phyloP scores from a whole-genome alignment of 2,113 vertebrate species.

The Ameiurus melas region DNA sequence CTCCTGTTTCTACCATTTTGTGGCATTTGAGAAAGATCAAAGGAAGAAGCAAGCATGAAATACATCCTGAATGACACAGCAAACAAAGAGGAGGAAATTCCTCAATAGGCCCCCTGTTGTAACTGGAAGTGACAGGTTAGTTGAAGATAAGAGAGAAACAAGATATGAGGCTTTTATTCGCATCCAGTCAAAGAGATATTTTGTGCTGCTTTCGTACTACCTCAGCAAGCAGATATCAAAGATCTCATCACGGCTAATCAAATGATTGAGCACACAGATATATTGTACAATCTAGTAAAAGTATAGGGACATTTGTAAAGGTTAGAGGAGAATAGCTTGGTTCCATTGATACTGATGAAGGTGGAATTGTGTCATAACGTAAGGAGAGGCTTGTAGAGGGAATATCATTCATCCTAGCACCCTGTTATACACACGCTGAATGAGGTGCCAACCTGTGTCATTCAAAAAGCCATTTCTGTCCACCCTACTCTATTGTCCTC shows the following conservation, averaged over 20 bases:
- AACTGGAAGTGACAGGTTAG: conserved; percentile 49
- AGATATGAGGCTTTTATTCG: conserved; percentile 50
- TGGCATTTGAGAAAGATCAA: conserved; percentile 48
- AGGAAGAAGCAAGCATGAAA: conserved; percentile 34
- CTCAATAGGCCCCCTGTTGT: conserved; percentile 40
- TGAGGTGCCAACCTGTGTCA: conserved; percentile 58
- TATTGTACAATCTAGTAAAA: conserved; percentile 18
- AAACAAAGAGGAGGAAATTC: conserved; percentile 45
- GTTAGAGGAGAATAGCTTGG: conserved; percentile 42
- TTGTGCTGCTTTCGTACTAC: conserved; percentile 34
- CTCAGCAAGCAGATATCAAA: conserved; percentile 46
- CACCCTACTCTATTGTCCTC: conserved; percentile 55
- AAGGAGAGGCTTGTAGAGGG: conserved; percentile 31
- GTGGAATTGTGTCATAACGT: conserved; percentile 52
- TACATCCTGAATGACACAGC: conserved; percentile 32
- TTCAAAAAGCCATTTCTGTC: conserved; percentile 60
- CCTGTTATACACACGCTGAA: conserved; percentile 49
- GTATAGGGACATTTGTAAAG: conserved; percentile 53
- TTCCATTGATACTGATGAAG: conserved; percentile 57
- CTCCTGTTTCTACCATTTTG: background rate
- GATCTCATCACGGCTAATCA: conserved; percentile 53
- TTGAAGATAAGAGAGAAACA: conserved; percentile 52
- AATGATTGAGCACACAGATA: conserved; percentile 49
- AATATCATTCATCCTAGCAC: conserved; percentile 56
- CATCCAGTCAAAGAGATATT: conserved; percentile 30